phyloP scores from a whole-genome alignment of 23 tunicate species.

The Pegea sp. region DNA sequence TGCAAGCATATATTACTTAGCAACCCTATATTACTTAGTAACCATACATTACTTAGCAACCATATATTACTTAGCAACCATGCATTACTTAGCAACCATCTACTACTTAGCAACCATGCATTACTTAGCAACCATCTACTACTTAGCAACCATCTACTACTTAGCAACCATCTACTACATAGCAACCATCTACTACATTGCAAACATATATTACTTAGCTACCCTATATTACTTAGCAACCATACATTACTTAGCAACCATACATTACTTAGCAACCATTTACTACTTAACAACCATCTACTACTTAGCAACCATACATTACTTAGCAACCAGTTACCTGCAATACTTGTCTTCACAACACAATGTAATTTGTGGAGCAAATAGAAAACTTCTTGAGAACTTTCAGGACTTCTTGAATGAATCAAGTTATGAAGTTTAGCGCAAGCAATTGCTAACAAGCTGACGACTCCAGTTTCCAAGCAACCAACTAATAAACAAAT shows the following conservation, averaged over 20 bases:
- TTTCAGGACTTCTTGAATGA: slow-evolving; percentile 30
- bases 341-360: slow-evolving; percentile 17
- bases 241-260: not conserved
- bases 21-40: too few species aligned
- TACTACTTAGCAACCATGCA: too few species aligned
- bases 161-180: not conserved
- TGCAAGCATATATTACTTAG: too few species aligned
- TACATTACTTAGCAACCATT: not conserved
- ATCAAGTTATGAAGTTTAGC: slow-evolving; percentile 70
- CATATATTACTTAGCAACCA: not conserved
- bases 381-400: slow-evolving; percentile 59
- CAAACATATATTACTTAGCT: too few species aligned
- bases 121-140: too few species aligned
- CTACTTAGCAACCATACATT: not conserved
- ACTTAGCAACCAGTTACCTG: not conserved
- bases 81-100: too few species aligned
- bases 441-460: slow-evolving; percentile 73
- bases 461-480: slow-evolving; percentile 22
- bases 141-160: not conserved
- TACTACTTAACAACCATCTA: too few species aligned
- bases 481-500: slow-evolving; percentile 42
- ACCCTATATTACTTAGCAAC: not conserved
- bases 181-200: too few species aligned
- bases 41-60: not conserved
- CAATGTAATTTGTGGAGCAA: slow-evolving; percentile 19